phyloP scores from a whole-genome alignment of 2,113 vertebrate genomes.

The Tragelaphus buxtoni region DNA sequence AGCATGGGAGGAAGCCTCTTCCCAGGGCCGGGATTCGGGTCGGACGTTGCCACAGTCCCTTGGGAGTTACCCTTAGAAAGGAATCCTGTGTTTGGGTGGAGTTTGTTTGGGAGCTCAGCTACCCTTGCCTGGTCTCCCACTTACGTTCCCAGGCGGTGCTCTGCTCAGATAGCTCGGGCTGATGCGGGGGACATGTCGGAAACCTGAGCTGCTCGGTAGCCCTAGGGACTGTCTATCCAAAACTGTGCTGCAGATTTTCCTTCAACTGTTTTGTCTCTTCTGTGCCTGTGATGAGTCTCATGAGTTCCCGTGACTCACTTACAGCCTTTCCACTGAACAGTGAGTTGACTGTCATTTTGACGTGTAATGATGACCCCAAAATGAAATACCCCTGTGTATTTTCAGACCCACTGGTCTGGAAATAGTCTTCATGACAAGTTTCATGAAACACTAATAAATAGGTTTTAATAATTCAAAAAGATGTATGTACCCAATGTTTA shows the following conservation, averaged over 20 bases:
- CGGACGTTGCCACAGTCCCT: not conserved
- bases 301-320: not conserved
- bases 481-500: not conserved
- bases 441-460: not conserved
- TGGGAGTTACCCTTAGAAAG: not conserved
- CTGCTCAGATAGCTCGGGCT: not conserved
- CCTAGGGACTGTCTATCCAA: not conserved
- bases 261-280: not conserved
- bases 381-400: not conserved
- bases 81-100: not conserved
- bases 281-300: not conserved
- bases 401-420: not conserved
- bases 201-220: not conserved
- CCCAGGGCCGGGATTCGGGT: not conserved
- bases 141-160: not conserved
- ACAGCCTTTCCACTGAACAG: not conserved
- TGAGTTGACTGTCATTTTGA: no score
- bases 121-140: no score
- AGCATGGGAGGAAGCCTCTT: not conserved
- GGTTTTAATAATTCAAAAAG: not conserved
- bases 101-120: not conserved
- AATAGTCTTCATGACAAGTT: not conserved
- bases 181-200: not conserved
- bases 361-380: not conserved
- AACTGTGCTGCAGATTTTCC: not conserved